Base-by-base conservation (phyloP, 2,888 invertebrate species). In the Agriopis leucophaearia region DNA sequence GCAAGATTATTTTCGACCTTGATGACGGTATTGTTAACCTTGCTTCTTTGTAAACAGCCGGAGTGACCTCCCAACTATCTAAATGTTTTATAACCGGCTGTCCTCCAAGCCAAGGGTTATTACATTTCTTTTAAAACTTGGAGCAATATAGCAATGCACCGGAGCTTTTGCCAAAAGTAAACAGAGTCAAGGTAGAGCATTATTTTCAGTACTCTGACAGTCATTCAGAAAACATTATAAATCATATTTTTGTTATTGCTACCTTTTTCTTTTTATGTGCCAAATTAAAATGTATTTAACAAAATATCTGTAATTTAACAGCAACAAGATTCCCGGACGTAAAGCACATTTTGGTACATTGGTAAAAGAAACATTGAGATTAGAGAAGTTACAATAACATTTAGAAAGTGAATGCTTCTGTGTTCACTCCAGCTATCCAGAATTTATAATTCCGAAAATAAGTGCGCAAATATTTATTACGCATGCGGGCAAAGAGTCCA, bases 21-120 rank as follows among this genome's bases (percentile, higher is more conserved):
- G 89, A 89, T 92, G 92, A 90, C 92, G 91, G 81, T 88, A 88
- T 87, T 88, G 88, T 88, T 88, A 89, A 90, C 93, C 93, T 92
- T 89, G 92, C 51, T 45, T 48, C 58, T 54, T 81, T 79, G 82
- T 85, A 87, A 88, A 88, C 86, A 88, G 81, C 83, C 83, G 74
- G 78, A 81, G 79, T 81, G 84, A 82, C 86, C 87, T 88, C 80
- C 79, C 65, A 74, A 73, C 73, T 80, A 78, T 79, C 76, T 81
- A 78, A 85, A 85, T 77, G 78, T 77, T 77, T 82, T 80, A 79
- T 80, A 81, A 74, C 81, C 80, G 77, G 75, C 78, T 59, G 71
- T 74, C 59, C 45, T 64, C 48, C 15, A 42, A 42, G 52, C 40
- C 57, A 66, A 63, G 58, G 58, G 48, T 67, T 47, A 55, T 65